Evolutionary conservation across 2,113 vertebrate species (phyloP).

Genomic region (Sander vitreus): DNA sequence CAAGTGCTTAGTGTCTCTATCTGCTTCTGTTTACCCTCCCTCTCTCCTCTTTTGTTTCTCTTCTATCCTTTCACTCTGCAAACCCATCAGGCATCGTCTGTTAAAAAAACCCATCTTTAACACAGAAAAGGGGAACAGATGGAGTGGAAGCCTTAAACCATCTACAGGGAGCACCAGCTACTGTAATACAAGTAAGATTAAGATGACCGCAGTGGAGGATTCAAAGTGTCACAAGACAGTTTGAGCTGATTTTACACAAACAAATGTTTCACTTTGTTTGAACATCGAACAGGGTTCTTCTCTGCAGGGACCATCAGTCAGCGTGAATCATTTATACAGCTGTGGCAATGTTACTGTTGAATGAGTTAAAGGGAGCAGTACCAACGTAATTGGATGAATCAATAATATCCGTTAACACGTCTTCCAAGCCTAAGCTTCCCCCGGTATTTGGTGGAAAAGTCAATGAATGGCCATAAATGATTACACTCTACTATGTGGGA

Average conservation of each 20-base stretch:
- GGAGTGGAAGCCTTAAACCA: conserved; percentile 1
- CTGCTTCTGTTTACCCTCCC: neutral
- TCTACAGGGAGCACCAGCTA: conserved; percentile 8
- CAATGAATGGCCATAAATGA: neutral
- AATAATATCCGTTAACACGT: conserved; percentile 14
- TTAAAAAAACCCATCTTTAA: conserved; percentile 6
- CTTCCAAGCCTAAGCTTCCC: neutral
- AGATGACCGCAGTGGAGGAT: conserved; percentile 10
- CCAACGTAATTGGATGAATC: conserved; percentile 7
- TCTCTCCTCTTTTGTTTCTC: neutral
- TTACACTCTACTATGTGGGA: neutral
- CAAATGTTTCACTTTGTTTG: conserved; percentile 30
- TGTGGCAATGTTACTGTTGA: neutral
- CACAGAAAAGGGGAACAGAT: conserved; percentile 1
- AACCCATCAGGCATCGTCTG: neutral
- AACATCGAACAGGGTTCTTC: neutral
- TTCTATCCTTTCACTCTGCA: neutral
- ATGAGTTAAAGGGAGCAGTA: neutral
- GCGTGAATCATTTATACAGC: conserved; percentile 35
- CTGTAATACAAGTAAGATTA: neutral
- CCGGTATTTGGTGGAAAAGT: neutral
- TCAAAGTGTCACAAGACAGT: conserved; percentile 7
- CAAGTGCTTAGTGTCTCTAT: neutral
- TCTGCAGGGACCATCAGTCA: conserved; percentile 19
- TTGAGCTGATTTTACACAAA: conserved; percentile 29